These are phyloP conservation scores for Drosophila falleni DNA, from an alignment of 2,888 invertebrate species.

Conservation along the genomic window DNA sequence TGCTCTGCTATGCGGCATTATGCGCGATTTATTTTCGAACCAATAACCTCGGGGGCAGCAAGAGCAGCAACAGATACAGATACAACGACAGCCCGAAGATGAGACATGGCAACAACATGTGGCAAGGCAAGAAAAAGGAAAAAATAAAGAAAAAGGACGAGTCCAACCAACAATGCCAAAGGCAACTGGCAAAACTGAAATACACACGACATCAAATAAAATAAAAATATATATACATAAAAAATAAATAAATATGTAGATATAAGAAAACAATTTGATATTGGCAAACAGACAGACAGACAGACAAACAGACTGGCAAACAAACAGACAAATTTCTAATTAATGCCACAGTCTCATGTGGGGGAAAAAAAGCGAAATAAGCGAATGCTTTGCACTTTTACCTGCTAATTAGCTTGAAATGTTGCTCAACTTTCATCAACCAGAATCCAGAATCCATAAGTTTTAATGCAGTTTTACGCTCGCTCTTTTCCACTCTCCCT, in stretches of 20 bases:
- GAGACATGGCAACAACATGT: constrained; percentile 22
- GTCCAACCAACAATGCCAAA: constrained; percentile 23
- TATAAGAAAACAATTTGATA: constrained; percentile 53
- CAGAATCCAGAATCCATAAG: constrained; percentile 42
- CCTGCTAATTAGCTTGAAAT: constrained; percentile 55
- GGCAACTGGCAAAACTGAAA: constrained; percentile 36
- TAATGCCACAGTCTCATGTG: constrained; percentile 39
- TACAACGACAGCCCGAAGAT: constrained; percentile 14
- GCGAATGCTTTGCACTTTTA: constrained; percentile 18
- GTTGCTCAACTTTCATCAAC: constrained; percentile 41
- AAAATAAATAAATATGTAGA: constrained; percentile 20
- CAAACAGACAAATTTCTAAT: constrained; percentile 50
- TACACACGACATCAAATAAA: constrained; percentile 47
- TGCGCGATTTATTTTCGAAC: constrained; percentile 83
- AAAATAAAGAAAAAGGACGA: constrained; percentile 36
- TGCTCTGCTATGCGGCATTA: constrained; percentile 85
- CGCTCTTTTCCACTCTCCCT: background rate
- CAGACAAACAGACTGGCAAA: constrained; percentile 7
- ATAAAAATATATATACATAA: constrained; percentile 5
- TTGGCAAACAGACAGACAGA: constrained; percentile 49
- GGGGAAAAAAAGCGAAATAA: background rate
- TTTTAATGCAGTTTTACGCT: constrained; percentile 57
- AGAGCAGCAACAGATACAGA: background rate
- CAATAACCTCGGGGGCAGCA: constrained; percentile 50
- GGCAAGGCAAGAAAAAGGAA: constrained; percentile 39